Evolutionary conservation across 2,113 vertebrate genomes (phyloP), one percentile per base, ranked within the genome.

Genomic region (Chloroceryle aenea): DNA sequence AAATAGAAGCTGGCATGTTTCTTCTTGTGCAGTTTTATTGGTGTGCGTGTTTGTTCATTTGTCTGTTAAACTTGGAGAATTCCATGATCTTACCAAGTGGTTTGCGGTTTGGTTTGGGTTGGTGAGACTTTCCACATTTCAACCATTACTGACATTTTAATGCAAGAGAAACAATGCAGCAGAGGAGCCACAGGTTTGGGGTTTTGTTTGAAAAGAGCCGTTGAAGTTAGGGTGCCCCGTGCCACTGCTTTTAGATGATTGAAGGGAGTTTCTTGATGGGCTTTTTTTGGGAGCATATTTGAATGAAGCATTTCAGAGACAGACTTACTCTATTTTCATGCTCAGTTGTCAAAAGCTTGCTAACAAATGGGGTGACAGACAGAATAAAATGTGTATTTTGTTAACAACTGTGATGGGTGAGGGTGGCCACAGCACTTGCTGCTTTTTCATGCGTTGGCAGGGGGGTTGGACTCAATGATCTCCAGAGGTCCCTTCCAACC

Each of bases 11-110:
- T 87, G 88, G 88, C 90, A 53, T 93, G 93, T 94, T 96, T 85
- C 90, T 96, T 91, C 92, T 93, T 95, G 93, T 89, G 95, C 88
- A 45, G 48, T 92, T 96, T 95, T 96, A 94, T 95, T 95, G 93
- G 94, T 94, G 91, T 94, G 89, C 95, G 0, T 97, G 84, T 93
- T 96, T 94, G 93, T 93, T 96, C 90, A 52, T 95, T 96, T 96
- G 92, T 88, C 86, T 96, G 43, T 56, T 81, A 61, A 61, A 61
- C 93, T 96, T 93, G 96, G 34, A 94, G 92, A 85, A 96, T 95
- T 97, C 93, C 95, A 90, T 89, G n/a, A 84, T 93, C 88, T 93
- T 95, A 92, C 73, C 23, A 26, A 89, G 90, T 90, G 92, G 92
- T 94, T 97, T 95, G 88, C 6, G 88, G 93, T 93, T 95, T 81